Evolutionary conservation across 2,113 vertebrate genomes (phyloP).

Genomic region (Natator depressus): DNA sequence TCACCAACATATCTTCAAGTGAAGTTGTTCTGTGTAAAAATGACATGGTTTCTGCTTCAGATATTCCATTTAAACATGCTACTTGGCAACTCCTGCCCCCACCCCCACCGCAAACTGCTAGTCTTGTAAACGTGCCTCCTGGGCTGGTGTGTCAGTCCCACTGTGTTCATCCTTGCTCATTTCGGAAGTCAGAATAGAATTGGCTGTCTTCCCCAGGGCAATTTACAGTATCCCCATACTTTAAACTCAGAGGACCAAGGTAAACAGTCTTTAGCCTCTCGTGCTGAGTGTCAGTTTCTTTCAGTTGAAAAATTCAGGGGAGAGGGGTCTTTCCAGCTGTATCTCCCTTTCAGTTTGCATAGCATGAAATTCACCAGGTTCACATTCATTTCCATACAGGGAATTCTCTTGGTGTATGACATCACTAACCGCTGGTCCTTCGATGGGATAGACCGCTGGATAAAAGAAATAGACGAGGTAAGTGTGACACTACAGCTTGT

Average conservation of each 20-base stretch:
- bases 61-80: not conserved
- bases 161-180: not conserved
- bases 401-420: conserved; percentile 98
- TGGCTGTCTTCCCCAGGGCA: too few relatives aligned
- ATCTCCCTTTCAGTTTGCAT: not conserved
- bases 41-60: not conserved
- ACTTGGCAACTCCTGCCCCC: not conserved
- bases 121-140: not conserved
- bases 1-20: not conserved
- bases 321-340: not conserved
- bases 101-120: not conserved
- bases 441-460: conserved; percentile 98
- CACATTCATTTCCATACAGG: conserved; percentile 77
- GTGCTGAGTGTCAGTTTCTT: not conserved
- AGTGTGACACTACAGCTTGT: not conserved
- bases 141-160: not conserved
- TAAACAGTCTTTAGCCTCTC: not conserved
- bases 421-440: conserved; percentile 99
- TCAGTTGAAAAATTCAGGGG: not conserved
- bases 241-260: not conserved
- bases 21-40: not conserved
- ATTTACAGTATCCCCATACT: too few relatives aligned
- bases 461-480: conserved; percentile 98
- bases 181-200: not conserved
- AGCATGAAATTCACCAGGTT: not conserved